Conservation (phyloP, 2,888 invertebrate genomes). For the Diogma glabrata region DNA sequence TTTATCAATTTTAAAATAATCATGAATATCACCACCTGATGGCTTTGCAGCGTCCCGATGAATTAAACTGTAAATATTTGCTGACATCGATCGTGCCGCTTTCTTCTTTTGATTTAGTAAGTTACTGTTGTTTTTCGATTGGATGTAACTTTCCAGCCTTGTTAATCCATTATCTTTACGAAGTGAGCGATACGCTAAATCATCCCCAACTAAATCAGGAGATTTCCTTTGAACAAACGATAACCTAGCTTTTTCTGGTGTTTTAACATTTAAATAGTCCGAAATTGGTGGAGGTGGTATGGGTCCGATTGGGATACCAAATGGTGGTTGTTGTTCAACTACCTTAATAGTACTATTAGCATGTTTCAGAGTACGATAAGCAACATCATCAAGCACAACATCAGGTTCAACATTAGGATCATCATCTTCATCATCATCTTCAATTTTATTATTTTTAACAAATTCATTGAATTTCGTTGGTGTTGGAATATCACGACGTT, state of each 20-base stretch:
- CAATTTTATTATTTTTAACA: conserved; percentile 42
- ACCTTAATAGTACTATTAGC: conserved; percentile 61
- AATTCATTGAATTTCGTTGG: conserved; percentile 36
- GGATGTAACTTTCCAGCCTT: too few species aligned
- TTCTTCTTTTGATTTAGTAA: conserved; percentile 54
- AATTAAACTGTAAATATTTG: conserved; percentile 69
- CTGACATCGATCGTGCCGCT: conserved; percentile 70
- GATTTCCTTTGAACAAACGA: conserved; percentile 51
- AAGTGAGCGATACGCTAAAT: conserved; percentile 72
- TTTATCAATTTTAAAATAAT: conserved; percentile 42
- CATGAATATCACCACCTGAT: conserved; percentile 40
- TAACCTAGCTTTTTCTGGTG: conserved; percentile 49
- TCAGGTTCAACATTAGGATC: conserved; percentile 60
- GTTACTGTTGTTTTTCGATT: conserved; percentile 21
- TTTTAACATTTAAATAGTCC: conserved; percentile 73
- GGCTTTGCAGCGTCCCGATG: conserved; percentile 45
- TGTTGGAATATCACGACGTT: conserved; percentile 49
- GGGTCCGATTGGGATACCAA: conserved; percentile 81
- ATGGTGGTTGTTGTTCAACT: conserved; percentile 74
- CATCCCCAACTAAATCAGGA: conserved; percentile 77
- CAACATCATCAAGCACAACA: conserved; percentile 71
- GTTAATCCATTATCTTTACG: conserved; percentile 57
- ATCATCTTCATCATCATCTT: conserved; percentile 42
- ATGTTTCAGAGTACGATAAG: conserved; percentile 67
- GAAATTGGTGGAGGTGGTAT: conserved; percentile 67